These are phyloP conservation scores for Philhelius pedissequus DNA, from an alignment of 2,888 invertebrate genomes.

Conservation along the genomic window DNA sequence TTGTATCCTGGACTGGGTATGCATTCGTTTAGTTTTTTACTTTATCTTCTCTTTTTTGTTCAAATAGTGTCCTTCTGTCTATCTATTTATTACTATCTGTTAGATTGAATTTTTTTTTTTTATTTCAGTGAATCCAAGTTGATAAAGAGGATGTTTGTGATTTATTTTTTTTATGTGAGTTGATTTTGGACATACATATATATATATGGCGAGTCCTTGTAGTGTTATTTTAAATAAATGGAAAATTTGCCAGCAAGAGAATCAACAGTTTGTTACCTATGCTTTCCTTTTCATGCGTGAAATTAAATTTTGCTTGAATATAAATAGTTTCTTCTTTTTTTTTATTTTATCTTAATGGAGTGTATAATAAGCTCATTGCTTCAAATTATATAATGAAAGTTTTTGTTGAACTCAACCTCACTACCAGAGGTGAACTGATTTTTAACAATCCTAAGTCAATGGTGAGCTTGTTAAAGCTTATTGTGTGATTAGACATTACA, in stretches of 20 bases:
- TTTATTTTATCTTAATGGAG: background rate
- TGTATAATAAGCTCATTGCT: slow-evolving; percentile 1
- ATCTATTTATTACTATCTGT: slow-evolving; percentile 3
- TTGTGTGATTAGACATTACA: too few relatives aligned
- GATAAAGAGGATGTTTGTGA: slow-evolving; percentile 23
- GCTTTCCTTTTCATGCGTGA: slow-evolving; percentile 41
- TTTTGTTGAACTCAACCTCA: slow-evolving; percentile 18
- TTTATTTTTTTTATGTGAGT: slow-evolving; percentile 39
- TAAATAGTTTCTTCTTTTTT: too few relatives aligned
- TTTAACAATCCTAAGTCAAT: background rate
- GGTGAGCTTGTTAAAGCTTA: too few relatives aligned
- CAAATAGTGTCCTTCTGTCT: background rate
- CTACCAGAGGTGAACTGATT: background rate
- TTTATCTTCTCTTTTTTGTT: background rate
- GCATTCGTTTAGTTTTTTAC: background rate
- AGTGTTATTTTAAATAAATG: background rate
- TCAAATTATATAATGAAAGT: slow-evolving; percentile 9
- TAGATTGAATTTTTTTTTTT: slow-evolving; percentile 15
- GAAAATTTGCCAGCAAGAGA: slow-evolving; percentile 4
- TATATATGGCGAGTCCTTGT: background rate
- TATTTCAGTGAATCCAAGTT: slow-evolving; percentile 44
- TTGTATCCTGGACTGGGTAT: background rate
- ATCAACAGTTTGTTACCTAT: slow-evolving; percentile 57
- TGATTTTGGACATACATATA: background rate
- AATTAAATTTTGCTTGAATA: slow-evolving; percentile 38